Base-by-base conservation (phyloP, 2,888 invertebrate genomes). In the Eucera pruinosa region DNA sequence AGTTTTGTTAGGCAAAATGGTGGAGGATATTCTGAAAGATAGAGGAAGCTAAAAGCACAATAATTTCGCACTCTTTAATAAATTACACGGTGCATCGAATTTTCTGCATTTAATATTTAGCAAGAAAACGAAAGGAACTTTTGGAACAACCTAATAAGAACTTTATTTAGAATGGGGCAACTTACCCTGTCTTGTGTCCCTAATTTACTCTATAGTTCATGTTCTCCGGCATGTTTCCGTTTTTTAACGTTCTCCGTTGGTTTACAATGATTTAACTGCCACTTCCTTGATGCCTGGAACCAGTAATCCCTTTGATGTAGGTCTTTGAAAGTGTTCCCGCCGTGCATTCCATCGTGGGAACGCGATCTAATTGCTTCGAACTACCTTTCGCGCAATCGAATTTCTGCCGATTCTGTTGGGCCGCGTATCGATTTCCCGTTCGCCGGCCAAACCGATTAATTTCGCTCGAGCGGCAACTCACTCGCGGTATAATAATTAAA, bases 401-500 rank as follows among this genome's bases (percentile, higher is more conserved):
- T 75, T 77, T 66, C 77, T 50, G 50, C 50, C 62, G 69, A 77
- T 75, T 75, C 62, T 39, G 23, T 9, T 36, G n/a, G 54, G 50
- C 50, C 57, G 58, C 45, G 41, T 50, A 68, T 82, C 71, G 78
- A 65, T 78, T 82, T 66, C 69, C 67, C 47, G 58, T 47, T 71
- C 23, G 39, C 18, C 52, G 58, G 74, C 47, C 52, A 55, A 68
- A 66, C 57, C 83, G 80, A 88, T 89, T 89, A 88, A 88, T 89
- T 89, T 85, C 78, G 77, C 67, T 73, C 74, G 72, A 80, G 69
- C 80, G 78, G 71, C 82, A 75, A 78, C 65, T 76, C 84, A 70
- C 69, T 78, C 81, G 87, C 76, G 87, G 84, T 86, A 86, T 84
- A 81, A 88, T 89, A 88, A 89, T 89, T 88, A 89, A 89, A 89